phyloP scores from a whole-genome alignment of 2,888 invertebrate genomes.

The Caenorhabditis sp. region DNA sequence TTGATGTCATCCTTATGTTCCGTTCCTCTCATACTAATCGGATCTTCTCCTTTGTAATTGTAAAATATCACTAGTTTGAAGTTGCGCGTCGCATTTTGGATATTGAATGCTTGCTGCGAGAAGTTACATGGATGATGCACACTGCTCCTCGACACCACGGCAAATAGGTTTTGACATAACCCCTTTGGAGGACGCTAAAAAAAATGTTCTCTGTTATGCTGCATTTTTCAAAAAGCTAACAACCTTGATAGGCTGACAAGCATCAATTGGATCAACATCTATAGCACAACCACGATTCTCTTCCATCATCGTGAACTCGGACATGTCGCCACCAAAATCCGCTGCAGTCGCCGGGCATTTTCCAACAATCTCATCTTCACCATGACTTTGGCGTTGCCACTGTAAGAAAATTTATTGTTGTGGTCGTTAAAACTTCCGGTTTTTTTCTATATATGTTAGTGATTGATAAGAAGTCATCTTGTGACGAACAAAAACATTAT shows the following conservation, averaged over 20 bases:
- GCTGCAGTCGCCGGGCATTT: slow-evolving; percentile 68
- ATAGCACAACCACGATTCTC: slow-evolving; percentile 59
- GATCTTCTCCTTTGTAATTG: slow-evolving; percentile 56
- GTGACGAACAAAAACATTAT: no score
- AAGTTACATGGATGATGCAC: slow-evolving; percentile 52
- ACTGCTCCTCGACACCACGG: slow-evolving; percentile 63
- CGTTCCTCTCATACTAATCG: slow-evolving; percentile 65
- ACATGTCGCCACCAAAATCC: slow-evolving; percentile 63
- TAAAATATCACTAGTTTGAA: slow-evolving; percentile 57
- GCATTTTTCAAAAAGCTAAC: slow-evolving; percentile 16
- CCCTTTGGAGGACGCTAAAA: no score
- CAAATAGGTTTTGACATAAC: slow-evolving; percentile 48
- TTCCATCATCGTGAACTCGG: slow-evolving; percentile 48
- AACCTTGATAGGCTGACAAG: slow-evolving; percentile 58
- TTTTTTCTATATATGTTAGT: no score
- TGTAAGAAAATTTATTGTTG: slow-evolving; percentile 34
- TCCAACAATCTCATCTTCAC: slow-evolving; percentile 39
- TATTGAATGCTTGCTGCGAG: slow-evolving; percentile 55
- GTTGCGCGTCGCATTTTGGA: slow-evolving; percentile 35
- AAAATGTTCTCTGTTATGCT: no score
- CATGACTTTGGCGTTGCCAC: slow-evolving; percentile 46
- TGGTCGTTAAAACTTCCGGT: no score
- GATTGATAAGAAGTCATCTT: no score
- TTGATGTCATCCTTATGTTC: slow-evolving; percentile 52
- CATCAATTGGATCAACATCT: slow-evolving; percentile 51